Percentiles rank a stretch among this genome's conserved stretches.
Evolutionary conservation across 2,113 vertebrate species (phyloP).

Genomic region (Aramus guarauna): DNA sequence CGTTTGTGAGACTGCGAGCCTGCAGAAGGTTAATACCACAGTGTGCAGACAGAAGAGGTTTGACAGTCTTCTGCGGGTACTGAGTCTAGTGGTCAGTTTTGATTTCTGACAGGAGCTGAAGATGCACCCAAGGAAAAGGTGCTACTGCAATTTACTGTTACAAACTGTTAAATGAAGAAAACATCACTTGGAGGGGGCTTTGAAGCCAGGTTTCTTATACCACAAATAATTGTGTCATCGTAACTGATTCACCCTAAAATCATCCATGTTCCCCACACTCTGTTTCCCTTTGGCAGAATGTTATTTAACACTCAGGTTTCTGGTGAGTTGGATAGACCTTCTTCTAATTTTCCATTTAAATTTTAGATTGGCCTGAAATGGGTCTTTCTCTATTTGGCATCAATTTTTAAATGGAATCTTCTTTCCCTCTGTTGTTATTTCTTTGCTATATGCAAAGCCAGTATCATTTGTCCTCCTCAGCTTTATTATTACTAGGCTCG

Average conservation of each 20-base stretch:
- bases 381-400: background rate
- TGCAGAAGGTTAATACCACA: background rate
- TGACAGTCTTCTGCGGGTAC: background rate
- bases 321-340: background rate
- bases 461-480: background rate
- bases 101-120: background rate
- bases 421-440: background rate
- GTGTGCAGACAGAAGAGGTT: background rate
- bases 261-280: background rate
- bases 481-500: background rate
- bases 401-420: background rate
- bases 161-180: background rate
- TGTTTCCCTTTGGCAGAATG: background rate
- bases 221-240: background rate
- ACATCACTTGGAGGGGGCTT: background rate
- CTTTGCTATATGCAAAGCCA: background rate
- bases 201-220: background rate
- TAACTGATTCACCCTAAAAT: background rate
- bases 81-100: background rate
- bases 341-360: background rate
- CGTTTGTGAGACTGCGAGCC: background rate
- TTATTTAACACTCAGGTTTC: background rate
- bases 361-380: background rate
- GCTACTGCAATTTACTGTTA: background rate
- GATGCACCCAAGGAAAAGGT: background rate